Evolutionary conservation across 2,888 invertebrate species (phyloP).

Genomic region (Sminthurinus aureus): DNA sequence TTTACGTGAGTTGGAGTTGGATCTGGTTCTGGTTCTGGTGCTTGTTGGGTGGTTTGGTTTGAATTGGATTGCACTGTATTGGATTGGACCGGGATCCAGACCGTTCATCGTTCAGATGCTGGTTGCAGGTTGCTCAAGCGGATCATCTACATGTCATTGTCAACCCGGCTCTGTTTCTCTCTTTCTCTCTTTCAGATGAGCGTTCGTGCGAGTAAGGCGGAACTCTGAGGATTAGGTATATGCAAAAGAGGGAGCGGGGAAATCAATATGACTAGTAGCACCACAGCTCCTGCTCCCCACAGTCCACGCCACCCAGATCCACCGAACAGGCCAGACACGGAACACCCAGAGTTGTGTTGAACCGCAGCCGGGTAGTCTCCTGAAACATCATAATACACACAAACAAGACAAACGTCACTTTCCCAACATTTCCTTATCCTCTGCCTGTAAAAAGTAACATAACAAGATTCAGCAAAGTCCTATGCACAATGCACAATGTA

Average conservation of each 20-base stretch:
- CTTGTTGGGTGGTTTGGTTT: background rate
- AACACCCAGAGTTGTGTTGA: slow-evolving; percentile 52
- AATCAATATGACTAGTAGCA: slow-evolving; percentile 21
- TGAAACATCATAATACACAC: slow-evolving; percentile 26
- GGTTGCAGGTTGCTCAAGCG: background rate
- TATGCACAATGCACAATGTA: too few relatives aligned
- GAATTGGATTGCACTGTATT: background rate
- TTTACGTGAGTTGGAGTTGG: background rate
- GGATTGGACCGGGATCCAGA: background rate
- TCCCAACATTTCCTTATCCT: too few relatives aligned
- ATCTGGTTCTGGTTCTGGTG: background rate
- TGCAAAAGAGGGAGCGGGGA: slow-evolving; percentile 20
- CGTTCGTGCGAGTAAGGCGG: slow-evolving; percentile 21
- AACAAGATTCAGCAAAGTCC: too few relatives aligned
- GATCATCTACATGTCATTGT: slow-evolving; percentile 40
- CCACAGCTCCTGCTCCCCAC: background rate
- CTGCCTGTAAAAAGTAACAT: too few relatives aligned
- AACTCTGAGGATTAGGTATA: background rate
- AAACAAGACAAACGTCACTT: background rate
- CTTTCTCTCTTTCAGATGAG: slow-evolving; percentile 4
- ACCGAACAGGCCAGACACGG: background rate
- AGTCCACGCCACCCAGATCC: background rate
- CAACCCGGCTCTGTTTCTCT: slow-evolving; percentile 4
- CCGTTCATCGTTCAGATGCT: background rate
- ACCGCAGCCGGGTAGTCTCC: slow-evolving; percentile 59